Percentiles rank a stretch among this genome's conserved stretches.
Conservation (phyloP, 2,797 vertebrate species). For the Sebastiscus tertius region DNA sequence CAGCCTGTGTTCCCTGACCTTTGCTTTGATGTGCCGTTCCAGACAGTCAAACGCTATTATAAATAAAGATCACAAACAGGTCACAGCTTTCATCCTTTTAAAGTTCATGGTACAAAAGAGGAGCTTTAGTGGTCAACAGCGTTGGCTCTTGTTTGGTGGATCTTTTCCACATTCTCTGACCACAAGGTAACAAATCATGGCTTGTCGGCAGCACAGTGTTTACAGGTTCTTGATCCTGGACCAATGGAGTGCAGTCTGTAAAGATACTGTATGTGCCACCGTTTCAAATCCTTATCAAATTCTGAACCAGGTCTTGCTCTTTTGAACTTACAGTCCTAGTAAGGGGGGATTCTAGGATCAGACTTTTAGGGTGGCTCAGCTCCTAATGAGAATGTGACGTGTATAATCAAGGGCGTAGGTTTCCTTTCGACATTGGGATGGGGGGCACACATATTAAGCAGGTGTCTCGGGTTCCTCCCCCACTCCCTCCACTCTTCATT, state of each 20-base stretch:
- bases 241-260: background rate
- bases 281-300: background rate
- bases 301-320: background rate
- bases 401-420: too few species aligned
- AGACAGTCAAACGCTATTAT: slow-evolving; percentile 79
- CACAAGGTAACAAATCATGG: slow-evolving; percentile 3
- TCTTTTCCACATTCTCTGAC: slow-evolving; percentile 25
- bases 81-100: slow-evolving; percentile 80
- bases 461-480: too few species aligned
- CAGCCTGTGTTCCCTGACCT: slow-evolving; percentile 78
- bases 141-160: slow-evolving; percentile 25
- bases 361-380: too few species aligned
- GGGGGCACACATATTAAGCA: too few species aligned
- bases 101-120: slow-evolving; percentile 78
- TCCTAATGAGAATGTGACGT: too few species aligned
- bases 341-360: too few species aligned
- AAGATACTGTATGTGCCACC: background rate
- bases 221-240: background rate
- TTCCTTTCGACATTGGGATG: too few species aligned
- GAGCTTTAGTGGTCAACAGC: slow-evolving; percentile 43
- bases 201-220: background rate
- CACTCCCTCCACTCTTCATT: too few species aligned
- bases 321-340: background rate
- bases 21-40: slow-evolving; percentile 80
- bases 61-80: slow-evolving; percentile 83